These are phyloP conservation scores for Chloroclysta siterata DNA, from an alignment of 2,888 invertebrate genomes.

Conservation along the genomic window DNA sequence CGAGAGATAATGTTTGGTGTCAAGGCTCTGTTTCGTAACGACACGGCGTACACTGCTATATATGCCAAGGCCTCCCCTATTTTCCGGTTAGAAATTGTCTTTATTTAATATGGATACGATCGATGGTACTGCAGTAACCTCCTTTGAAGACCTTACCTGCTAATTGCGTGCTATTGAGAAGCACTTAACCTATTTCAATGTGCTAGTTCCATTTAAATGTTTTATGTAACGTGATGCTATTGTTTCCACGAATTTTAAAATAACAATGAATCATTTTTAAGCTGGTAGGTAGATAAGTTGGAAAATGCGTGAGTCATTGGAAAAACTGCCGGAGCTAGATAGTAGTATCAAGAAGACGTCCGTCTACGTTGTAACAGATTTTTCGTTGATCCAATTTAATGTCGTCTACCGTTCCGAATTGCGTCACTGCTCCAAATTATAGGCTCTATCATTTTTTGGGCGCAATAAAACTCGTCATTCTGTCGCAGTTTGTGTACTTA, in stretches of 20 bases:
- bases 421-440: slow-evolving; percentile 51
- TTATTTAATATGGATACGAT: slow-evolving; percentile 47
- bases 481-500: slow-evolving; percentile 53
- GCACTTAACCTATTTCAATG: slow-evolving; percentile 79
- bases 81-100: slow-evolving; percentile 60
- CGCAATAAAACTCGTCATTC: slow-evolving; percentile 49
- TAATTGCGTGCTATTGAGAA: slow-evolving; percentile 81
- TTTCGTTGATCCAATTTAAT: slow-evolving; percentile 27
- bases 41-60: slow-evolving; percentile 58
- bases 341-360: not conserved
- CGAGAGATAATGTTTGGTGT: slow-evolving; percentile 80
- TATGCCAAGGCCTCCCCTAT: slow-evolving; percentile 72
- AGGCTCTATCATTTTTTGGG: slow-evolving; percentile 52
- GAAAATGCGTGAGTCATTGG: slow-evolving; percentile 41
- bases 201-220: slow-evolving; percentile 63
- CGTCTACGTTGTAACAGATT: slow-evolving; percentile 12
- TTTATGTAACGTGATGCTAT: slow-evolving; percentile 57
- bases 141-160: slow-evolving; percentile 48
- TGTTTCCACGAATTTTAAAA: slow-evolving; percentile 57
- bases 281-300: slow-evolving; percentile 25
- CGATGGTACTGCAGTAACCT: slow-evolving; percentile 44
- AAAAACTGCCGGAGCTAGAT: slow-evolving; percentile 33
- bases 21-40: slow-evolving; percentile 78
- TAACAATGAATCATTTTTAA: slow-evolving; percentile 34
- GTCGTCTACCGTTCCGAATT: slow-evolving; percentile 39